phyloP scores from a whole-genome alignment of 2,797 vertebrate genomes.

The Bradypodion pumilum region DNA sequence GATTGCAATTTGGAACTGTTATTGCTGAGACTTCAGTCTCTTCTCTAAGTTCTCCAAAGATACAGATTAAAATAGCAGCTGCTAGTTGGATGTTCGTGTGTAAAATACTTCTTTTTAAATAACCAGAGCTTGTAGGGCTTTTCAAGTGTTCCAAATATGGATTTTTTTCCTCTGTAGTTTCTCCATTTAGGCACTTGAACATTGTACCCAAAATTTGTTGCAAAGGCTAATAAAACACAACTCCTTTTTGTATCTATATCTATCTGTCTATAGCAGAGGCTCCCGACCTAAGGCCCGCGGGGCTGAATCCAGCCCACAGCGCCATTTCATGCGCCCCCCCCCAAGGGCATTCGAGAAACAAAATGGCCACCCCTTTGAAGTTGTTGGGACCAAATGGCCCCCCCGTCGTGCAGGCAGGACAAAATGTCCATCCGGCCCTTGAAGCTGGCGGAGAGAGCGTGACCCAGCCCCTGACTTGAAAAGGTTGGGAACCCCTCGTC shows the following conservation, averaged over 20 bases:
- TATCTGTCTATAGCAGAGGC: conserved; percentile 5
- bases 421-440: too few species aligned
- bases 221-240: conserved; percentile 70
- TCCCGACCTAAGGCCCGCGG: too few species aligned
- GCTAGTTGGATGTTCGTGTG: conserved; percentile 30
- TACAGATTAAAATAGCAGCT: conserved; percentile 41
- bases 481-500: too few species aligned
- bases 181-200: conserved; percentile 85
- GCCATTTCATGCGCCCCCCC: too few species aligned
- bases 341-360: too few species aligned
- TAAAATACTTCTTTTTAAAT: conserved; percentile 57
- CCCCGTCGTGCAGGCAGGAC: too few species aligned
- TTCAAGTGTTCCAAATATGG: conserved; percentile 54
- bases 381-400: too few species aligned
- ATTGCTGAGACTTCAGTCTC: conserved; percentile 48
- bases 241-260: conserved; percentile 63
- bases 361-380: too few species aligned
- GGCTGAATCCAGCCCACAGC: too few species aligned
- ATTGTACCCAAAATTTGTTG: conserved; percentile 70
- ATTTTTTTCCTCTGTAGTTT: conserved; percentile 49
- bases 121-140: conserved; percentile 70
- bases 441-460: too few species aligned
- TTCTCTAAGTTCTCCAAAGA: conserved; percentile 42
- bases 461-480: too few species aligned
- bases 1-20: conserved; percentile 47